Evolutionary conservation across 2,888 invertebrate species (phyloP).

Genomic region (Anticlea derivata): DNA sequence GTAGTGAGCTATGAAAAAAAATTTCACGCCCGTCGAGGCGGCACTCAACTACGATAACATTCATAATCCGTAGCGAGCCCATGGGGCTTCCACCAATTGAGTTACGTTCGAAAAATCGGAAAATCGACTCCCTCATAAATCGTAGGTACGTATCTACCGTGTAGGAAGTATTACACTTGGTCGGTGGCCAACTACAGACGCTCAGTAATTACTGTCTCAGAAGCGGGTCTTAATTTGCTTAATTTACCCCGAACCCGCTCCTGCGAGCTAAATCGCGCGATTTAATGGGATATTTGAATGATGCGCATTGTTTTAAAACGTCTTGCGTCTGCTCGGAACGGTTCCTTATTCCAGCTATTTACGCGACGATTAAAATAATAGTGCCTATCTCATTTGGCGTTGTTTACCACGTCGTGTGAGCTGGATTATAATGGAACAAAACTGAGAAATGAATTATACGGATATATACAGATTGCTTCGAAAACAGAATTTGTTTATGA

Average conservation of each 20-base stretch:
- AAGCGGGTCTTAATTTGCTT: slow-evolving; percentile 79
- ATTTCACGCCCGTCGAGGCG: slow-evolving; percentile 45
- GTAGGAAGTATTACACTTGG: slow-evolving; percentile 54
- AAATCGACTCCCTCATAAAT: slow-evolving; percentile 61
- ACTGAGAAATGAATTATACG: slow-evolving; percentile 23
- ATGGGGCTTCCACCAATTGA: slow-evolving; percentile 58
- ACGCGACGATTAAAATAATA: slow-evolving; percentile 36
- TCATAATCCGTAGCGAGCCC: slow-evolving; percentile 61
- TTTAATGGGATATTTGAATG: slow-evolving; percentile 79
- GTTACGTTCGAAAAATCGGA: slow-evolving; percentile 60
- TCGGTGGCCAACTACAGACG: slow-evolving; percentile 72
- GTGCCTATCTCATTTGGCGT: slow-evolving; percentile 31
- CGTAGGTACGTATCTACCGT: slow-evolving; percentile 32
- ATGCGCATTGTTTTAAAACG: slow-evolving; percentile 75
- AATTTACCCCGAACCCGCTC: slow-evolving; percentile 72
- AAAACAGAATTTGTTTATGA: too few species aligned
- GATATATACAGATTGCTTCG: not conserved
- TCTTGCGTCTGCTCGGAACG: slow-evolving; percentile 62
- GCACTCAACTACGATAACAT: slow-evolving; percentile 57
- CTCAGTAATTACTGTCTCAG: slow-evolving; percentile 77
- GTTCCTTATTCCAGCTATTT: slow-evolving; percentile 46
- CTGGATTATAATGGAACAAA: slow-evolving; percentile 28
- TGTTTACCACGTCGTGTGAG: slow-evolving; percentile 31
- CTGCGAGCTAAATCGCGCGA: slow-evolving; percentile 70
- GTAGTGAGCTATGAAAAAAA: slow-evolving; percentile 37